Evolutionary conservation across 2,797 vertebrate genomes (phyloP).

Genomic region (Danio aesculapii): DNA sequence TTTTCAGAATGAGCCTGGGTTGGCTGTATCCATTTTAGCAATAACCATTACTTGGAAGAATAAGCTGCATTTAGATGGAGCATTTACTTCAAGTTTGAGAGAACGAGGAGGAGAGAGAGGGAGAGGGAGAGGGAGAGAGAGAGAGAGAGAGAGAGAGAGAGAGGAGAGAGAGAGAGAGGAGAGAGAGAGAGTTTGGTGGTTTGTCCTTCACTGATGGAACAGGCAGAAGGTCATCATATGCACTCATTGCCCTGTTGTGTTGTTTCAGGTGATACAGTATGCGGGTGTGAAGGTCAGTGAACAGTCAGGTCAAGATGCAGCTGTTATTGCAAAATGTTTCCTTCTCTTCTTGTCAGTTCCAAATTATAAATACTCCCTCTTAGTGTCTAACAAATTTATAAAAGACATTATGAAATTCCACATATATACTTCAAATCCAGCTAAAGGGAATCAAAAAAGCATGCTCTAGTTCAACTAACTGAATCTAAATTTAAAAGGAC

Average conservation of each 20-base stretch:
- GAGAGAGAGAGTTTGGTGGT: no score
- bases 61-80: neutral
- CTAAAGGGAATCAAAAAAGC: neutral
- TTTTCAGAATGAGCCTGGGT: neutral
- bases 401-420: no score
- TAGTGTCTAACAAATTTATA: neutral
- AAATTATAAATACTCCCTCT: neutral
- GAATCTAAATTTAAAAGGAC: neutral
- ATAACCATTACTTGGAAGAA: neutral
- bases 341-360: neutral
- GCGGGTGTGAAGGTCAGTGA: constrained; percentile 6
- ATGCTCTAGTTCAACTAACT: neutral
- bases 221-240: constrained; percentile 16
- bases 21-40: neutral
- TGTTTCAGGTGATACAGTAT: neutral
- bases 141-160: no score
- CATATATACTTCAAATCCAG: no score
- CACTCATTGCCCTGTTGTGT: constrained; percentile 15
- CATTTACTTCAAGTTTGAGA: no score
- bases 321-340: neutral
- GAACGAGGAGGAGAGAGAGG: neutral
- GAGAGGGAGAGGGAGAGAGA: no score
- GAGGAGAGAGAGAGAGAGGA: no score
- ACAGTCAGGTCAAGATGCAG: neutral
- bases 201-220: constrained; percentile 33